A percentile compares a stretch with the other conserved stretches of the same genome.
Evolutionary conservation across 2,888 invertebrate species (phyloP).

Genomic region (Acleris holmiana): DNA sequence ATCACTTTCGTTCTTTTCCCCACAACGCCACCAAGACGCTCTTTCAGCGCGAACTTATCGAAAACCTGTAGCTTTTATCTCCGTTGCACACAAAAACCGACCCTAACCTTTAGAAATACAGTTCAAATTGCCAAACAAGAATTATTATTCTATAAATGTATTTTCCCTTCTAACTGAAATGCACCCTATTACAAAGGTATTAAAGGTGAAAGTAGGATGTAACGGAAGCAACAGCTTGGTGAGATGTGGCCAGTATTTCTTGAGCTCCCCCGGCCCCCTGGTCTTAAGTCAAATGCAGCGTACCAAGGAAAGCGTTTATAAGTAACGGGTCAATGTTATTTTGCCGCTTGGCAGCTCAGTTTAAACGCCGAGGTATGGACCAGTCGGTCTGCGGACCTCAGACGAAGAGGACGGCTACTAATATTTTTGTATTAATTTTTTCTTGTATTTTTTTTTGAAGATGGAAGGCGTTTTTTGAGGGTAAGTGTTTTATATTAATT

Average conservation of each 20-base stretch:
- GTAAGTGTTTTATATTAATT: slow-evolving; percentile 53
- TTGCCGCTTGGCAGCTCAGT: slow-evolving; percentile 53
- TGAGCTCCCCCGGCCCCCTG: slow-evolving; percentile 51
- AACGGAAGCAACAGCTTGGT: slow-evolving; percentile 50
- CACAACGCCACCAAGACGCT: slow-evolving; percentile 49
- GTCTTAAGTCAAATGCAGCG: slow-evolving; percentile 44
- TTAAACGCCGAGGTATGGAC: slow-evolving; percentile 47
- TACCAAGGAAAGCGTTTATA: slow-evolving; percentile 55
- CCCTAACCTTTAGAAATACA: background rate
- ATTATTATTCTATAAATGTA: slow-evolving; percentile 2
- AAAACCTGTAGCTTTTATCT: slow-evolving; percentile 76
- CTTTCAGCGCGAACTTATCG: slow-evolving; percentile 74
- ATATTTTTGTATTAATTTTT: slow-evolving; percentile 38
- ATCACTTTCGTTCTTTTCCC: slow-evolving; percentile 48
- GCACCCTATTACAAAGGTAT: slow-evolving; percentile 21
- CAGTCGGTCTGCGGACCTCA: slow-evolving; percentile 55
- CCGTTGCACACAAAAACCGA: slow-evolving; percentile 36
- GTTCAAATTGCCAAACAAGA: slow-evolving; percentile 23
- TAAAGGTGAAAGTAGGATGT: slow-evolving; percentile 30
- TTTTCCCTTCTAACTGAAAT: slow-evolving; percentile 31
- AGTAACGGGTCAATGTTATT: slow-evolving; percentile 55
- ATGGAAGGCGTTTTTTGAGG: slow-evolving; percentile 55
- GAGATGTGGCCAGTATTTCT: slow-evolving; percentile 50
- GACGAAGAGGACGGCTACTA: slow-evolving; percentile 46
- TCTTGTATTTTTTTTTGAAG: slow-evolving; percentile 45